Evolutionary conservation across 2,888 invertebrate genomes (phyloP), one percentile per base, ranked within the genome.

Genomic region (Drosophila subquinaria): DNA sequence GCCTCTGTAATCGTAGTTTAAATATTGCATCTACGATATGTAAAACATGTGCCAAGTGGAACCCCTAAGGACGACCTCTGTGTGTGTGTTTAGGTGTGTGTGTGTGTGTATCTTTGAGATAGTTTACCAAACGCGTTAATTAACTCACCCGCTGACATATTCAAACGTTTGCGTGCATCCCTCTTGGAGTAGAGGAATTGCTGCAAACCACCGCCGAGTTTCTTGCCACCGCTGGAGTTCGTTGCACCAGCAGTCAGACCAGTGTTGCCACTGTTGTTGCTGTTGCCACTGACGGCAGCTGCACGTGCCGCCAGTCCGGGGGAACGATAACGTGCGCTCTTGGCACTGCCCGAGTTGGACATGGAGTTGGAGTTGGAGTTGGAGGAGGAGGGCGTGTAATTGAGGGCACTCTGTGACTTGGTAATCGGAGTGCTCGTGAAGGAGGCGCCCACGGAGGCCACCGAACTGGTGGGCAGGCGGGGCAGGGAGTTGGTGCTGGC

Each of bases 261-360:
- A 13, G 27, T 5, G 27, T 13, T 36, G 33, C 33, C 30, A 30
- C 30, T 30, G 30, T 30, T 33, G 23, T 35, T 40, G 8, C 93
- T 93, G 36, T 56, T 87, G 50, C 92, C 91, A 47, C 53, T 38
- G n/a, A 67, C 88, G 5, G 84, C 84, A 0, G 84, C 84, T 4
- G 93, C 93, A 47, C 96, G 94, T 38, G 95, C 81, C 17, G 87
- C 90, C 50, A 90, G 36, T n/a, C 90, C 97, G 0, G 97, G 97
- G 1, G 97, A 97, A 4, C 97, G 94, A 92, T 97, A 97, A 42
- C 97, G 94, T 45, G 97, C 97, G 57, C 97, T 97, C 91, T 97
- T 97, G 50, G 97, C 97, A 74, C 96, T 94, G 65, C 94, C 94
- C 81, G 94, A 6, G 3, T 30, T 80, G 93, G 73, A 68, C 5